Evolutionary conservation across 2,113 vertebrate genomes (phyloP).

Genomic region (Salvelinus fontinalis): DNA sequence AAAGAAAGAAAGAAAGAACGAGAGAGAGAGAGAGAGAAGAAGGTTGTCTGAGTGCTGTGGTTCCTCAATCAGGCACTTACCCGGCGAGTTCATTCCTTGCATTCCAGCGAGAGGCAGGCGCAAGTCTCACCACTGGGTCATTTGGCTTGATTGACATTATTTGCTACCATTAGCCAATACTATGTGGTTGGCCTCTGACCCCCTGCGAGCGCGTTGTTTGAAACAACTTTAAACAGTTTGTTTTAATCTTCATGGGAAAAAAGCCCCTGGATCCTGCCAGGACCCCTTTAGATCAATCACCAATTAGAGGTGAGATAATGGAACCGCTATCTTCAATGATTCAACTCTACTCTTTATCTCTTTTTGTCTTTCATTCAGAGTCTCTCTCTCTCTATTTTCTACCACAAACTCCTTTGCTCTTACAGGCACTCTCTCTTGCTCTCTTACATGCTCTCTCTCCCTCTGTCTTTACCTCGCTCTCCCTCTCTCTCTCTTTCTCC

Average conservation of each 20-base stretch:
- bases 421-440: no score
- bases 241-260: constrained; percentile 79
- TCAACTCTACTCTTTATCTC: constrained; percentile 23
- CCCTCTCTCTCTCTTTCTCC: no score
- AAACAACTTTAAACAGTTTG: constrained; percentile 74
- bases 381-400: constrained; percentile 17
- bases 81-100: constrained; percentile 69
- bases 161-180: constrained; percentile 81
- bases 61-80: constrained; percentile 37
- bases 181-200: constrained; percentile 80
- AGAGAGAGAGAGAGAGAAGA: not conserved
- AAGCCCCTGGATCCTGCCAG: constrained; percentile 53
- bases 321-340: constrained; percentile 61
- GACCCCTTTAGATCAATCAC: constrained; percentile 70
- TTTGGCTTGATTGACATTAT: constrained; percentile 81
- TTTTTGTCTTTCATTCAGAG: not conserved
- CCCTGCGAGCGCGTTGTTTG: constrained; percentile 68
- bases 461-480: not conserved
- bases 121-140: constrained; percentile 68
- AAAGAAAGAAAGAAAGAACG: not conserved
- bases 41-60: not conserved
- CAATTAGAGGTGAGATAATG: constrained; percentile 71
- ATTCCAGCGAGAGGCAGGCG: constrained; percentile 71
- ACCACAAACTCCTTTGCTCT: constrained; percentile 30
- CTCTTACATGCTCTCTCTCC: no score